Evolutionary conservation across 2,888 invertebrate genomes (phyloP), one percentile per base, ranked within the genome.

Genomic region (Leptarthrus brevirostris): DNA sequence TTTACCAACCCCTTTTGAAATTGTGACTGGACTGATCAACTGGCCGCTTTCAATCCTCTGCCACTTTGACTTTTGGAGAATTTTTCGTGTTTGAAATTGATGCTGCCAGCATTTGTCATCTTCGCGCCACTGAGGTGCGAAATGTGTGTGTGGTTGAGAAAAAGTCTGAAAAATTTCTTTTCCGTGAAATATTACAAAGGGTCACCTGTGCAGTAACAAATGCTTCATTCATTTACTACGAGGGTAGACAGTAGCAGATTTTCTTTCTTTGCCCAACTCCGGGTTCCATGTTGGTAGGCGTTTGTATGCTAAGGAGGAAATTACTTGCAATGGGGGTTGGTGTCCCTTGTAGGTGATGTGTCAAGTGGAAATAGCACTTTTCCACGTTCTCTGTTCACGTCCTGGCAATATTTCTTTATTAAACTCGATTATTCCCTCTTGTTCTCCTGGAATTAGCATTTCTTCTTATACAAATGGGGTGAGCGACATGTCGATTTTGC

Each of bases 81-180:
- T 47, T 47, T 47, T 34, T 47, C 36, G 34, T 66, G 47, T 66
- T 66, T 14, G 24, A 40, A 58, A 66, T 66, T 66, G 26, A 66
- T 66, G 64, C 47, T 24, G 64, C 2, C 44, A 2, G 44, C 24
- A 66, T 74, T 74, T 74, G 72, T 74, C 72, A 72, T 72, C 66
- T 72, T 74, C 66, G 56, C 66, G 72, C 72, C 66, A 44, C 53
- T 72, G 72, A 54, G 34, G 74, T 66, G 74, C 53, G 64, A 74
- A 74, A 66, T 54, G 64, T 61, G 44, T 44, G 66, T 53, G 61
- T 64, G 71, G 71, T 47, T 58, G 74, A 56, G 72, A 72, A 52
- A 72, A 72, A 72, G 71, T 66, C 64, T 34, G 54, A 71, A 54
- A 53, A 71, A 71, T 71, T 71, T 54, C 53, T 54, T 71, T 54